Conservation (phyloP, 2,113 vertebrate species). For the Crotophaga sulcirostris region DNA sequence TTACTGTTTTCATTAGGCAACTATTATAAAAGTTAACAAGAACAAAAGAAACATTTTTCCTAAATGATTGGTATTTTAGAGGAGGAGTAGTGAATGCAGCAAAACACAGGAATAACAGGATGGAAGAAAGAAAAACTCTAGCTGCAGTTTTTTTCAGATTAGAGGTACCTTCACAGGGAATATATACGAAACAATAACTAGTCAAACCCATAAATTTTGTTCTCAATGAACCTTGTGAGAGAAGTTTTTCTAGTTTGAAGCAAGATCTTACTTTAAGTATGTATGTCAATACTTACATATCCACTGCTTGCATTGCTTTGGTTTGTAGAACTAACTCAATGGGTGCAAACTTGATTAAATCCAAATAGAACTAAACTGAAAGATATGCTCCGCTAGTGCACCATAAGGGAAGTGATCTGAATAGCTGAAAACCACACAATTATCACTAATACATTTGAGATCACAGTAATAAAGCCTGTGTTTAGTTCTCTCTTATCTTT, state of each 20-base stretch:
- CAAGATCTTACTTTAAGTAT: neutral
- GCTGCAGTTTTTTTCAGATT: neutral
- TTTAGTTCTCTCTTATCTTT: neutral
- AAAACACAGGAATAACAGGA: neutral
- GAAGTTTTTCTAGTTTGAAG: neutral
- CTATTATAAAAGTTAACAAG: neutral
- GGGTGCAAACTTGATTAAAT: neutral
- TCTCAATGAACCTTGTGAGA: neutral
- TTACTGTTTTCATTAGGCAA: neutral
- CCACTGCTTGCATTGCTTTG: neutral
- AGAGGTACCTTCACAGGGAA: neutral
- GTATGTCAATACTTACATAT: fast-evolving
- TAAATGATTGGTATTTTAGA: neutral
- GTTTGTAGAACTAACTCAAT: neutral
- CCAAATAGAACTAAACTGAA: neutral
- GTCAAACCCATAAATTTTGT: neutral
- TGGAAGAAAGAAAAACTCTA: neutral
- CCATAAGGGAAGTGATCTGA: neutral
- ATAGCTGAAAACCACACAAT: fast-evolving
- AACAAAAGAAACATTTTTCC: neutral
- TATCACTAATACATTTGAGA: neutral
- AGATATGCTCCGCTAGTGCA: neutral
- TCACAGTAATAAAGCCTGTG: neutral
- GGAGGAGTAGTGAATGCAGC: neutral
- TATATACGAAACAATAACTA: neutral